Conservation (phyloP, 2,113 vertebrate genomes). For the Oryzias celebensis region DNA sequence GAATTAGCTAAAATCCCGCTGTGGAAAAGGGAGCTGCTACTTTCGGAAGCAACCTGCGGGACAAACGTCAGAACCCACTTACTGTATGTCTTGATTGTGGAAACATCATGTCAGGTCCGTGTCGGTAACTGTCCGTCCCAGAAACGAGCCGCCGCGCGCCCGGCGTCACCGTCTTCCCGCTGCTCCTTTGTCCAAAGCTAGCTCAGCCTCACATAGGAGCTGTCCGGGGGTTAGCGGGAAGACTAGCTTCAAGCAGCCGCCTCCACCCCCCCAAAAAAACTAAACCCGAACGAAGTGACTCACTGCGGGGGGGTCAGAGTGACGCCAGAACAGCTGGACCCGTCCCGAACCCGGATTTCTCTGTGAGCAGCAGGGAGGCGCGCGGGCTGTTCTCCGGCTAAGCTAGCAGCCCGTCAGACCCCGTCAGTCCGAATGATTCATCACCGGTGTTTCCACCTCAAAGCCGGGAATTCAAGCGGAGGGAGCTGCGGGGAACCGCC, state of each 20-base stretch:
- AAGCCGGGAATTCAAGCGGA: constrained; percentile 3
- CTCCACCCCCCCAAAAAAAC: constrained; percentile 4
- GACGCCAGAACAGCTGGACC: constrained; percentile 20
- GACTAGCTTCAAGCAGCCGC: constrained; percentile 53
- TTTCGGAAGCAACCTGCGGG: neutral
- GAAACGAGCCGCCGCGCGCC: constrained; percentile 42
- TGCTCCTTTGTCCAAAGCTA: constrained; percentile 72
- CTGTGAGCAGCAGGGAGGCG: constrained; percentile 28
- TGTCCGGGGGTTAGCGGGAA: constrained; percentile 66
- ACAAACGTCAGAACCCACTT: constrained; percentile 50
- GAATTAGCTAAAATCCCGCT: too few relatives aligned
- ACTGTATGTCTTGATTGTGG: constrained; percentile 86
- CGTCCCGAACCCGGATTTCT: constrained; percentile 12
- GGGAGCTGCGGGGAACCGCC: constrained; percentile 4
- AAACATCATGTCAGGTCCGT: constrained; percentile 85
- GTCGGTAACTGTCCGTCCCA: constrained; percentile 61
- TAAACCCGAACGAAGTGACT: constrained; percentile 12
- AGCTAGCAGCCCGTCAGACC: constrained; percentile 58
- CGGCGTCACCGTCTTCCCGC: constrained; percentile 41
- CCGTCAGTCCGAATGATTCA: constrained; percentile 72
- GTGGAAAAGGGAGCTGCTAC: neutral
- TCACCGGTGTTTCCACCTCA: constrained; percentile 49
- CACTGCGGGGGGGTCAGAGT: constrained; percentile 24
- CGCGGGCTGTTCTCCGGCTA: constrained; percentile 42
- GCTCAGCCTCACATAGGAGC: constrained; percentile 53